These are phyloP conservation scores for Napeogenes inachia DNA, from an alignment of 2,888 invertebrate species.

Conservation along the genomic window DNA sequence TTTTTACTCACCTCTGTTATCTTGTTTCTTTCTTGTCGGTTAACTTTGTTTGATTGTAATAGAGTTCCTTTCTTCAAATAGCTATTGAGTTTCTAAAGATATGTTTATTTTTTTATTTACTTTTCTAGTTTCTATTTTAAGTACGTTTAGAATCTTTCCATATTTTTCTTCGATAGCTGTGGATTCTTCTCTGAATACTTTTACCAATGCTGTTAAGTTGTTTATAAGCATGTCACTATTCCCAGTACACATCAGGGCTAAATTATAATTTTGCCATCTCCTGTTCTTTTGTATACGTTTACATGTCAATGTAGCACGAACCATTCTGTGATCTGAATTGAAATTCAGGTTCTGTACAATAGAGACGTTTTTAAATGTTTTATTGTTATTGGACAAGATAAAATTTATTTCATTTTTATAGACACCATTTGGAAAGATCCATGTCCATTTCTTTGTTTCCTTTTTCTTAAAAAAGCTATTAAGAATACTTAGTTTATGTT, in stretches of 20 bases:
- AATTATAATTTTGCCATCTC: conserved; percentile 8
- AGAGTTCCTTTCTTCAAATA: too few relatives aligned
- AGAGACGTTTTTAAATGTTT: conserved; percentile 8
- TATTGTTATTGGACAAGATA: conserved; percentile 1
- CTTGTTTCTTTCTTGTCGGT: too few relatives aligned
- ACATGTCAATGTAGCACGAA: conserved; percentile 1
- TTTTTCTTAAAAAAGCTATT: conserved; percentile 22
- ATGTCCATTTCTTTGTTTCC: conserved; percentile 12
- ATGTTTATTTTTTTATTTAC: too few relatives aligned
- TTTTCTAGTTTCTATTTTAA: too few relatives aligned
- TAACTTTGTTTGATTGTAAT: too few relatives aligned
- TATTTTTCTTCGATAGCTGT: too few relatives aligned
- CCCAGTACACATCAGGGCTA: neutral
- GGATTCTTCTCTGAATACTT: too few relatives aligned
- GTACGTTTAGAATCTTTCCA: too few relatives aligned
- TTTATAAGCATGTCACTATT: too few relatives aligned
- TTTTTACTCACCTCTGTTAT: too few relatives aligned
- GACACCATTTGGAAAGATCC: neutral
- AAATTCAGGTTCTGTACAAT: conserved; percentile 7
- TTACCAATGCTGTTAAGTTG: too few relatives aligned
- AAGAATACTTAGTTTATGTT: conserved; percentile 1
- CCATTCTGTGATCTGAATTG: conserved; percentile 7
- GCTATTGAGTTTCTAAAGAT: too few relatives aligned
- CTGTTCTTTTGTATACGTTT: conserved; percentile 9
- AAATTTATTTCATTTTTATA: conserved; percentile 1